Evolutionary conservation across 2,888 invertebrate genomes (phyloP).

Genomic region (Drosophila phalerata): DNA sequence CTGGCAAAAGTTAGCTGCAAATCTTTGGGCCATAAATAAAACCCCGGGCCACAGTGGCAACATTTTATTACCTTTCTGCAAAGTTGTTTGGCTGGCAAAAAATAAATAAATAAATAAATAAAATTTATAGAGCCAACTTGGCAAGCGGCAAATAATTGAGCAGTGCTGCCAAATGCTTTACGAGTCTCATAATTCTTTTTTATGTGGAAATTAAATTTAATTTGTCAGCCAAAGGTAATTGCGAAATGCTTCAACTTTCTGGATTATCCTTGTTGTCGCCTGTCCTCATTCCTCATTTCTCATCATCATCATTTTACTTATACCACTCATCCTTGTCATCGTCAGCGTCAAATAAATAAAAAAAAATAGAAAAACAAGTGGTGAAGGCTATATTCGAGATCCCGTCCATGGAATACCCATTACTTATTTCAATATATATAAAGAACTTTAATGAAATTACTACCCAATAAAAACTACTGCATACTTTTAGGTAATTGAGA

Average conservation of each 20-base stretch:
- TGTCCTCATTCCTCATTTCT: slow-evolving; percentile 9
- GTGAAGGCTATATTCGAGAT: no score
- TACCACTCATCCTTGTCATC: slow-evolving; percentile 18
- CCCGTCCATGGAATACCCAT: no score
- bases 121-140: slow-evolving; percentile 62
- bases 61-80: slow-evolving; percentile 71
- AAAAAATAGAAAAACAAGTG: not conserved
- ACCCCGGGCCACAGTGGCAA: slow-evolving; percentile 17
- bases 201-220: slow-evolving; percentile 66
- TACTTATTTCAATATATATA: no score
- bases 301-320: slow-evolving; percentile 11
- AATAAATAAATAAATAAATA: slow-evolving; percentile 61
- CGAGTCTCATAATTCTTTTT: slow-evolving; percentile 58
- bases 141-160: slow-evolving; percentile 69
- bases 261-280: slow-evolving; percentile 3
- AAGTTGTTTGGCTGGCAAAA: slow-evolving; percentile 48
- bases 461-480: no score
- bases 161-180: slow-evolving; percentile 52
- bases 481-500: no score
- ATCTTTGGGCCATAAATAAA: slow-evolving; percentile 72
- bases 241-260: slow-evolving; percentile 45
- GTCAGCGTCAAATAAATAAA: slow-evolving; percentile 28
- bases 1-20: slow-evolving; percentile 46
- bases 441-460: no score
- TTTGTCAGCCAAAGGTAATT: slow-evolving; percentile 63